Conservation (phyloP, 2,888 invertebrate genomes). For the Patella caerulea region DNA sequence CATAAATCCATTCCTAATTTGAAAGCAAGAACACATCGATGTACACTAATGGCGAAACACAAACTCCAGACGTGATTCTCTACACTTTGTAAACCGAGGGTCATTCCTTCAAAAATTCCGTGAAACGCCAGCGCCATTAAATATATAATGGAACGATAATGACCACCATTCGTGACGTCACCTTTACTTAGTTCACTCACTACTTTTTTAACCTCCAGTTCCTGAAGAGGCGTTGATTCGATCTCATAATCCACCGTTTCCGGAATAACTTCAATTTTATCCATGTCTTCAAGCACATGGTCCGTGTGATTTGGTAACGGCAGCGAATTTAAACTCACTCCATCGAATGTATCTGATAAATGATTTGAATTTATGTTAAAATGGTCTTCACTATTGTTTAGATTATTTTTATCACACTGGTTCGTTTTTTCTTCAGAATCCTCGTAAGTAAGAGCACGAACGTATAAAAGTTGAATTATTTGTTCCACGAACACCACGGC, state of each 20-base stretch:
- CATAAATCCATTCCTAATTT: slow-evolving; percentile 60
- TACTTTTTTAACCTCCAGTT: slow-evolving; percentile 58
- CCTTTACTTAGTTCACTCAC: slow-evolving; percentile 57
- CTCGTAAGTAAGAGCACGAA: slow-evolving; percentile 44
- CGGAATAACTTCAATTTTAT: slow-evolving; percentile 2
- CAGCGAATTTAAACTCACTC: slow-evolving; percentile 1
- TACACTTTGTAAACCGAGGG: slow-evolving; percentile 55
- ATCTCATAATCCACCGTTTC: slow-evolving; percentile 7
- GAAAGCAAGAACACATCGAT: slow-evolving; percentile 61
- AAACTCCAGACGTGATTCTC: slow-evolving; percentile 61
- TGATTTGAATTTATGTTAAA: neutral
- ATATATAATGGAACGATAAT: slow-evolving; percentile 58
- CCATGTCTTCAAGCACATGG: neutral
- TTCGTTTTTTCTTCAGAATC: neutral
- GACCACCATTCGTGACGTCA: slow-evolving; percentile 52
- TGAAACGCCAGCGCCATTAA: slow-evolving; percentile 62
- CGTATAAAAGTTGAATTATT: slow-evolving; percentile 55
- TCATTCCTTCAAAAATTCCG: slow-evolving; percentile 65
- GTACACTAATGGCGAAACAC: slow-evolving; percentile 60
- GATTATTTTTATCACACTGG: neutral
- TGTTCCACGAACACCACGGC: slow-evolving; percentile 62
- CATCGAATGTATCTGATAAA: neutral
- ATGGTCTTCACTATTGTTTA: neutral
- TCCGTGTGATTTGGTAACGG: slow-evolving; percentile 5
- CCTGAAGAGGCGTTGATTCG: slow-evolving; percentile 24